phyloP scores from a whole-genome alignment of 2,113 vertebrate genomes.

The Archocentrus centrarchus region DNA sequence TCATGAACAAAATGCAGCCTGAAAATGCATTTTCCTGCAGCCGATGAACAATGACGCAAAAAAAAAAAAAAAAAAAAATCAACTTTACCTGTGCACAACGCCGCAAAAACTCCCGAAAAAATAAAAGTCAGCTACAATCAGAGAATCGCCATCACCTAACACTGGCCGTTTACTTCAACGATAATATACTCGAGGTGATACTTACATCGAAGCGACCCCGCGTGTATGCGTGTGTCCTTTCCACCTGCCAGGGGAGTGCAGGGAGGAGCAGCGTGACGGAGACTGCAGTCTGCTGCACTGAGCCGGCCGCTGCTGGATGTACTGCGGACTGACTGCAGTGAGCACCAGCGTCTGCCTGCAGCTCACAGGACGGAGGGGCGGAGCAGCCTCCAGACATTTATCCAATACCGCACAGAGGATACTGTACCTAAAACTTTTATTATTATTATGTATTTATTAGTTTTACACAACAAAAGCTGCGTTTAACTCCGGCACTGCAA shows the following conservation, averaged over 20 bases:
- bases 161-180: not conserved
- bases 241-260: conserved; percentile 53
- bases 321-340: conserved; percentile 69
- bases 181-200: conserved; percentile 16
- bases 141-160: not conserved
- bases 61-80: not conserved
- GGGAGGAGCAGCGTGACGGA: conserved; percentile 40
- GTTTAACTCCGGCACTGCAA: too few relatives aligned
- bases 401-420: not conserved
- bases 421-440: not conserved
- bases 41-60: conserved; percentile 1
- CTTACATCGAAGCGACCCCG: conserved; percentile 61
- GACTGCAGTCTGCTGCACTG: conserved; percentile 60
- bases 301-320: conserved; percentile 24
- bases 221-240: conserved; percentile 8
- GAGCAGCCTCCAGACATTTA: not conserved
- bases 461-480: too few relatives aligned
- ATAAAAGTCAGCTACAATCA: too few relatives aligned
- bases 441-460: too few relatives aligned
- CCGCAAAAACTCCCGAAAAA: conserved; percentile 15
- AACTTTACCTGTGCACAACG: conserved; percentile 1
- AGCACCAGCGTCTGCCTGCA: conserved; percentile 20
- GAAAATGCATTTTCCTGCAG: not conserved
- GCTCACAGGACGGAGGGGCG: conserved; percentile 29
- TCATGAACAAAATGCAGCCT: not conserved